Evolutionary conservation across 2,797 vertebrate genomes (phyloP).

Genomic region (Rhodeus uyekii): DNA sequence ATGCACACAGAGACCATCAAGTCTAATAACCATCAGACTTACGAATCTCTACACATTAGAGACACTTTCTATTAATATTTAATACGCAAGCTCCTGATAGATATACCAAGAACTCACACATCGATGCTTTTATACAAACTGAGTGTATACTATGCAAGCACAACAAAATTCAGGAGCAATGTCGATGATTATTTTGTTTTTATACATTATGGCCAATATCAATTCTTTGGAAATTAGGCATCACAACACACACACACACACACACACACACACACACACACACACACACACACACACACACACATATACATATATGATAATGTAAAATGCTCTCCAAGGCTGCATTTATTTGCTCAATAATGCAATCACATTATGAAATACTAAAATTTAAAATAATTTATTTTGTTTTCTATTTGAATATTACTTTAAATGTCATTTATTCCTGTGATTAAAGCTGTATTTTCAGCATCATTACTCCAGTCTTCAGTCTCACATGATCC

Average conservation of each 20-base stretch:
- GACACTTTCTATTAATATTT: neutral
- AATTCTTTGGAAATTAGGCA: neutral
- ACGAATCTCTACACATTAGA: constrained; percentile 54
- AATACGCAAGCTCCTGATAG: neutral
- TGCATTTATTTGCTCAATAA: neutral
- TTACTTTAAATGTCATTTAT: neutral
- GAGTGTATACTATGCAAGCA: neutral
- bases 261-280: too few species aligned
- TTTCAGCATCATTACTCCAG: neutral
- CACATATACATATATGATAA: too few species aligned
- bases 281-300: too few species aligned
- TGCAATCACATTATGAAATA: too few species aligned
- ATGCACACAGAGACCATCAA: constrained; percentile 35
- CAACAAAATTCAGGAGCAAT: neutral
- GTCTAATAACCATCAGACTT: constrained; percentile 39
- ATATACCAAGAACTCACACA: neutral
- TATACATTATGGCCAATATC: neutral
- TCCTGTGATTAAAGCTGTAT: neutral
- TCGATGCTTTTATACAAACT: neutral
- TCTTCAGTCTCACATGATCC: neutral
- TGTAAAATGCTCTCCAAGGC: neutral
- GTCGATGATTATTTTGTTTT: neutral
- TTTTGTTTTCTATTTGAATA: neutral
- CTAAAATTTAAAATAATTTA: too few species aligned
- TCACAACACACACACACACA: too few species aligned